Percentiles rank a stretch among this genome's conserved stretches.
Evolutionary conservation across 2,797 vertebrate genomes (phyloP).

Genomic region (Kryptopterus vitreolus): DNA sequence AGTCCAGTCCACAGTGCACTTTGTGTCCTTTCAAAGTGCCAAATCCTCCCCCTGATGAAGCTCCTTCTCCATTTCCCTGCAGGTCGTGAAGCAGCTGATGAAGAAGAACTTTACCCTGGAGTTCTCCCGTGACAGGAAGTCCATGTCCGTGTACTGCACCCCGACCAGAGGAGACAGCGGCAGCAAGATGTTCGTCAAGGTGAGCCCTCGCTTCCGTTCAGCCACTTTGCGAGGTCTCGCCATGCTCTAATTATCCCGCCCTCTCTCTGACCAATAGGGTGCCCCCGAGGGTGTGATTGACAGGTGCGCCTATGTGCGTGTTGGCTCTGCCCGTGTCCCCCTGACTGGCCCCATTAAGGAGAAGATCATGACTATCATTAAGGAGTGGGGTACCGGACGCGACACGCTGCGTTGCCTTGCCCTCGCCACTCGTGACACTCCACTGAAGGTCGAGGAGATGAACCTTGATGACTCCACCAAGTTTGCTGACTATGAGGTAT

Average conservation of each 20-base stretch:
- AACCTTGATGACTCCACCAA: slow-evolving; percentile 84
- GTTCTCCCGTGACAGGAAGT: slow-evolving; percentile 96
- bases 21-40: neutral
- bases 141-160: slow-evolving; percentile 93
- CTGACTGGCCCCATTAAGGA: slow-evolving; percentile 83
- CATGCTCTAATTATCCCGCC: neutral
- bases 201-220: slow-evolving; percentile 40
- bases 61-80: slow-evolving; percentile 42
- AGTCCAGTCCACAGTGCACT: slow-evolving; percentile 32
- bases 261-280: slow-evolving; percentile 69
- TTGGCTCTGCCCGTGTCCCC: slow-evolving; percentile 86
- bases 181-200: slow-evolving; percentile 95
- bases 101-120: slow-evolving; percentile 93
- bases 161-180: slow-evolving; percentile 86
- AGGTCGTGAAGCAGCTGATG: slow-evolving; percentile 95
- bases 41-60: neutral
- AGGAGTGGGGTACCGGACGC: slow-evolving; percentile 90
- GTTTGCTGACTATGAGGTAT: slow-evolving; percentile 88
- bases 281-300: slow-evolving; percentile 94
- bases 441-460: slow-evolving; percentile 87
- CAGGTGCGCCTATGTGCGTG: slow-evolving; percentile 87
- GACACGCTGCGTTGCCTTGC: slow-evolving; percentile 93
- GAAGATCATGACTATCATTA: slow-evolving; percentile 84
- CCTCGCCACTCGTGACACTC: slow-evolving; percentile 87
- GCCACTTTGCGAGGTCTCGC: slow-evolving; percentile 2